Evolutionary conservation across 1,140 invertebrate species (phyloP).

Genomic region (Dreissena polymorpha): DNA sequence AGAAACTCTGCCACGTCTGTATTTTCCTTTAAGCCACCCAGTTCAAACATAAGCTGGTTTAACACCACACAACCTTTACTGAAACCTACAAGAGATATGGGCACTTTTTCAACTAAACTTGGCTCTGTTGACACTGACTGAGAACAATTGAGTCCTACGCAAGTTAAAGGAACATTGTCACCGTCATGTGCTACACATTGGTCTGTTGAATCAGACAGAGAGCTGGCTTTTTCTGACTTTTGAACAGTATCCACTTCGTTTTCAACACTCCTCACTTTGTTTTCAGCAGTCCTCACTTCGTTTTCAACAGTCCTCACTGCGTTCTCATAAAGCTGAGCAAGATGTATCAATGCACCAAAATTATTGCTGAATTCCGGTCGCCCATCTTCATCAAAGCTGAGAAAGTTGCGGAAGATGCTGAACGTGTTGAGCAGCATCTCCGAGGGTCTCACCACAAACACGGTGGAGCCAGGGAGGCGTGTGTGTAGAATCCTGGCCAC

Average conservation of each 20-base stretch:
- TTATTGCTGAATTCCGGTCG: conserved; percentile 82
- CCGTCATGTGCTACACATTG: too few relatives aligned
- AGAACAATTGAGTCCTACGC: too few relatives aligned
- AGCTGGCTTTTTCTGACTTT: too few relatives aligned
- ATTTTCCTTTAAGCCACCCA: conserved; percentile 80
- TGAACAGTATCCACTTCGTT: too few relatives aligned
- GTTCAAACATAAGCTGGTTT: conserved; percentile 93
- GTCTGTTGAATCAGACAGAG: too few relatives aligned
- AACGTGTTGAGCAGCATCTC: conserved; percentile 91
- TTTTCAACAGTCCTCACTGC: conserved; percentile 18
- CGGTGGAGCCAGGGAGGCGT: conserved; percentile 86
- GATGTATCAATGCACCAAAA: conserved; percentile 79
- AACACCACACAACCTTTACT: conserved; percentile 96
- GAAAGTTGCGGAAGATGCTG: conserved; percentile 93
- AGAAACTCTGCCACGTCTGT: conserved; percentile 62
- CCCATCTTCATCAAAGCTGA: conserved; percentile 85
- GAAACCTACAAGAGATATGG: conserved; percentile 84
- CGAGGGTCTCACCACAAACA: conserved; percentile 87
- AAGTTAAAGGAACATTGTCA: too few relatives aligned
- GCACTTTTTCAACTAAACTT: conserved; percentile 6
- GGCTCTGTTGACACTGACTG: background rate
- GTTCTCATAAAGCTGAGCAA: conserved; percentile 80
- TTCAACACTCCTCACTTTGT: too few relatives aligned
- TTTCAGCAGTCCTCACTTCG: background rate
- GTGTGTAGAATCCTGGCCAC: conserved; percentile 85